Base-by-base conservation (phyloP, 2,888 invertebrate species). In the Biston betularia region DNA sequence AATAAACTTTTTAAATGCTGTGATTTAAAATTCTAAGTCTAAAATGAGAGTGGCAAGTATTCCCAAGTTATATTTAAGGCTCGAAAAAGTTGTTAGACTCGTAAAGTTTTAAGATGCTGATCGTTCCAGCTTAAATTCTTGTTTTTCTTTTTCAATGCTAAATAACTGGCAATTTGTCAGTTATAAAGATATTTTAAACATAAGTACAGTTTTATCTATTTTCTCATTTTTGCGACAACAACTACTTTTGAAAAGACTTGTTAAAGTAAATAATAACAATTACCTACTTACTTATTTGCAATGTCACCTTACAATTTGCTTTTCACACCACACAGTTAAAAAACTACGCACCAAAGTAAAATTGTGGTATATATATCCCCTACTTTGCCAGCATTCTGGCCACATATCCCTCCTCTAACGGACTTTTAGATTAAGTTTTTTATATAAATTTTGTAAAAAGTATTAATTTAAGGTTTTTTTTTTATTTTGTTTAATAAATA, bases 111-210 rank as follows among this genome's bases (percentile, higher is more conserved):
- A 70, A 76, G 72, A 70, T 59, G 55, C 65, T 62, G 62, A 67
- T 63, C 63, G 70, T 73, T 71, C 65, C 63, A 60, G 56, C 68
- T 70, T 61, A 69, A 67, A 54, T 68, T 67, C 63, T 68, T 71
- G 71, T 72, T 73, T 69, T 74, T 71, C 62, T 73, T 40, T 48
- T 56, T 60, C 49, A 72, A 69, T 72, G 72, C 65, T 72, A 75
- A 73, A 72, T 71, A 71, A 73, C 75, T 65, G 56, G 69, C 33
- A 58, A 74, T 75, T 71, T 68, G 70, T 75, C 72, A 74, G 42
- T 62, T 42, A 7, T n/a, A 0, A 46, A 8, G 45, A 46, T 14
- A 46, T 6, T 46, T 14, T 46, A 15, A 46, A 14, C 6, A 42
- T 42, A 14, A 46, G 14, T 46, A 46, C 45, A 46, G 45, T 46